These are phyloP conservation scores for Phortica okadai DNA, from an alignment of 2,888 invertebrate species.

Conservation along the genomic window DNA sequence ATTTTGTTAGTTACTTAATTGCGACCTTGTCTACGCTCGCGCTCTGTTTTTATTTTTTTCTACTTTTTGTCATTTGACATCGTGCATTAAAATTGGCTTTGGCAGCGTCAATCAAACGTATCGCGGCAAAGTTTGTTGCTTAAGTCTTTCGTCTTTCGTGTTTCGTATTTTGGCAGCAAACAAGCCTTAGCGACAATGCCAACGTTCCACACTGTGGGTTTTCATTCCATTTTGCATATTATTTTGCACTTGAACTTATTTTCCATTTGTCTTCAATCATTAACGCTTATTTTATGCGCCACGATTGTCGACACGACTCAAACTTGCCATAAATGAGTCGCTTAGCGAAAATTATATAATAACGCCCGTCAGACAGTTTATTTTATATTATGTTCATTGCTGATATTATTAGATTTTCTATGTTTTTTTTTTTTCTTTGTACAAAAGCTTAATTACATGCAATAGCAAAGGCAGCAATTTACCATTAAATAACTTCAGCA, in stretches of 20 bases:
- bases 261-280: conserved; percentile 34
- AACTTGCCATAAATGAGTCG: conserved; percentile 12
- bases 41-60: background rate
- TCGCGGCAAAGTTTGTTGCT: conserved; percentile 9
- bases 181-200: background rate
- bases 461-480: conserved; percentile 49
- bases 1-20: background rate
- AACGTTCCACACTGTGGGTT: conserved; percentile 2
- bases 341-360: conserved; percentile 53
- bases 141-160: conserved; percentile 13
- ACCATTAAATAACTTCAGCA: conserved; percentile 53
- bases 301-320: background rate
- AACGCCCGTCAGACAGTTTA: conserved; percentile 62
- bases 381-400: conserved; percentile 28
- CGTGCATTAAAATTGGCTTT: background rate
- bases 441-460: conserved; percentile 59
- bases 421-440: conserved; percentile 41
- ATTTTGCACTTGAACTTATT: conserved; percentile 51
- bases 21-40: conserved; percentile 4
- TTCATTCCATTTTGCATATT: background rate
- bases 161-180: background rate
- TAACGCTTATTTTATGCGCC: background rate
- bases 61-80: background rate
- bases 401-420: conserved; percentile 44
- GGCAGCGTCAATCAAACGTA: conserved; percentile 21